Evolutionary conservation across 2,888 invertebrate species (phyloP).

Genomic region (Drosophila nr. perissopoda): DNA sequence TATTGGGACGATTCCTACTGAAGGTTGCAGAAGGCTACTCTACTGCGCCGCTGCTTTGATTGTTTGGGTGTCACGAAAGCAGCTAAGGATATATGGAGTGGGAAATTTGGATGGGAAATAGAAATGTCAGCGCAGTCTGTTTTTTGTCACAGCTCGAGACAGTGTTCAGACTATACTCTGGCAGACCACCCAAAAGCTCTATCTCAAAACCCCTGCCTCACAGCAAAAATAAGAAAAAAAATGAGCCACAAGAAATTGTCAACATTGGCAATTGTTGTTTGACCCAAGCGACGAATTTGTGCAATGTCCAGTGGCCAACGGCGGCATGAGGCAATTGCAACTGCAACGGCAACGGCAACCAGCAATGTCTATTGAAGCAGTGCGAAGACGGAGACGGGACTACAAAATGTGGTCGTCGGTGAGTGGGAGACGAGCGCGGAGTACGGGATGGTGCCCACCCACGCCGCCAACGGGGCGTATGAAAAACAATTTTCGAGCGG

Average conservation of each 20-base stretch:
- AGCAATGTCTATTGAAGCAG: slow-evolving; percentile 37
- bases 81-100: background rate
- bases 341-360: slow-evolving; percentile 14
- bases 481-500: slow-evolving; percentile 60
- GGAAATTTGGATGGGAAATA: background rate
- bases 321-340: slow-evolving; percentile 55
- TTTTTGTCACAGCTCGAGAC: background rate
- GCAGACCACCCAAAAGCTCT: slow-evolving; percentile 38
- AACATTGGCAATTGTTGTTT: slow-evolving; percentile 61
- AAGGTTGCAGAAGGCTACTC: background rate
- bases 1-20: background rate
- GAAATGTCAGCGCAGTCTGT: background rate
- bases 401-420: slow-evolving; percentile 11
- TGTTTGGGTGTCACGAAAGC: background rate
- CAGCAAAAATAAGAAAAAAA: background rate
- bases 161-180: background rate
- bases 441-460: slow-evolving; percentile 50
- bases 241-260: slow-evolving; percentile 53
- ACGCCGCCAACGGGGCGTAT: slow-evolving; percentile 69
- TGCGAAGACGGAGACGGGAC: slow-evolving; percentile 19
- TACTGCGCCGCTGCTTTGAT: background rate
- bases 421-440: background rate
- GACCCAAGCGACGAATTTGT: slow-evolving; percentile 58
- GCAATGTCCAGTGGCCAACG: slow-evolving; percentile 72
- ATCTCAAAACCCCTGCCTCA: background rate